A percentile compares a stretch with the other conserved stretches of the same genome.
Evolutionary conservation across 1,140 invertebrate genomes (phyloP).

Genomic region (Drosophila miranda): DNA sequence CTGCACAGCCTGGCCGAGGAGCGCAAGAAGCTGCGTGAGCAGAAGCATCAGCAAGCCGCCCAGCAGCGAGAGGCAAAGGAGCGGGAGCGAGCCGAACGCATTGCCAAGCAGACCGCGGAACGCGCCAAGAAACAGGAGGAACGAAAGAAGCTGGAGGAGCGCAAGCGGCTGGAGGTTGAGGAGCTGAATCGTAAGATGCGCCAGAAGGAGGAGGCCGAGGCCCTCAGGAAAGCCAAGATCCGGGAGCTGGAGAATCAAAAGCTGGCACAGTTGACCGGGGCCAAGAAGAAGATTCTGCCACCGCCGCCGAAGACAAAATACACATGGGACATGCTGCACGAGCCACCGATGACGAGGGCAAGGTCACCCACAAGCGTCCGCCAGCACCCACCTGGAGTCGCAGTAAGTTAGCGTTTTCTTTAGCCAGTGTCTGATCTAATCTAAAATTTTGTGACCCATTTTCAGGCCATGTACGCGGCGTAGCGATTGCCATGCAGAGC

Average conservation of each 20-base stretch:
- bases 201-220: slow-evolving; percentile 81
- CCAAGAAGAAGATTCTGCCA: slow-evolving; percentile 70
- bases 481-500: slow-evolving; percentile 66
- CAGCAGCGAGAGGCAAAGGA: slow-evolving; percentile 84
- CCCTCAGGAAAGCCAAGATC: slow-evolving; percentile 77
- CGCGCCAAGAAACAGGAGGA: slow-evolving; percentile 84
- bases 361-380: slow-evolving; percentile 82
- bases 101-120: slow-evolving; percentile 84
- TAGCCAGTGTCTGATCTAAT: background rate
- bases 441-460: background rate
- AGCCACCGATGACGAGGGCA: slow-evolving; percentile 84
- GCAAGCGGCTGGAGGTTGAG: slow-evolving; percentile 83
- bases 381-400: slow-evolving; percentile 84
- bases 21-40: slow-evolving; percentile 84
- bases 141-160: slow-evolving; percentile 64
- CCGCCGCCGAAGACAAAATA: slow-evolving; percentile 66
- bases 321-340: slow-evolving; percentile 83
- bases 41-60: slow-evolving; percentile 85
- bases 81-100: slow-evolving; percentile 82
- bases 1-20: slow-evolving; percentile 83
- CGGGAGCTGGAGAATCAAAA: slow-evolving; percentile 77
- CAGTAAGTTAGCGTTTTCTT: slow-evolving; percentile 68
- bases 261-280: slow-evolving; percentile 44
- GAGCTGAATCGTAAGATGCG: slow-evolving; percentile 83
- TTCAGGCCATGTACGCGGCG: slow-evolving; percentile 59